Evolutionary conservation across 2,888 invertebrate genomes (phyloP).

Genomic region (Ophioninae sp.): DNA sequence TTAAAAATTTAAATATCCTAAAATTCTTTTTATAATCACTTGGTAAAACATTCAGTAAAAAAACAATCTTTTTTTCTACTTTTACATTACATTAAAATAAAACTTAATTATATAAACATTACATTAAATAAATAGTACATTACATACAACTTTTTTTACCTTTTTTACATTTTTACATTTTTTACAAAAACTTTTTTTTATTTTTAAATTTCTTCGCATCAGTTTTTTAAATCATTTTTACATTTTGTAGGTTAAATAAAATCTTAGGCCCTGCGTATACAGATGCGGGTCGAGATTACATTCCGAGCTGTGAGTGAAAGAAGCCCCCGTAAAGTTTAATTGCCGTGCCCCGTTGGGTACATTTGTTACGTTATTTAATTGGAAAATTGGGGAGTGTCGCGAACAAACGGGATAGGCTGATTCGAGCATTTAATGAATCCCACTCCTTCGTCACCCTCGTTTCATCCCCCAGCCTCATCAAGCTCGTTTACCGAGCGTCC

Average conservation of each 20-base stretch:
- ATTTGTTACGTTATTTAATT: conserved; percentile 77
- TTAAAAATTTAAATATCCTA: no score
- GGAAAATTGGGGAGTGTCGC: conserved; percentile 71
- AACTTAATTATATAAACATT: no score
- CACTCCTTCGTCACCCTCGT: conserved; percentile 36
- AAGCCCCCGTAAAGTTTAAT: conserved; percentile 63
- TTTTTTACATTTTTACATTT: no score
- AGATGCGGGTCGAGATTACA: conserved; percentile 22
- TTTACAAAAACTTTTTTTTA: no score
- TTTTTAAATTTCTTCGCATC: no score
- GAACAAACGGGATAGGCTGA: conserved; percentile 72
- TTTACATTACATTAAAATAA: no score
- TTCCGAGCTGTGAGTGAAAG: conserved; percentile 38
- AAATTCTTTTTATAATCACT: no score
- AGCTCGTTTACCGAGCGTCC: conserved; percentile 60
- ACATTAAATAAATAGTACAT: no score
- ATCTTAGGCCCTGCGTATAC: not conserved
- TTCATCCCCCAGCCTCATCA: not conserved
- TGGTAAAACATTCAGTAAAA: no score
- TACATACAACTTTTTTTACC: no score
- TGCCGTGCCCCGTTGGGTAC: conserved; percentile 61
- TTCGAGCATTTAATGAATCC: conserved; percentile 77
- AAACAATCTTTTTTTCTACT: no score
- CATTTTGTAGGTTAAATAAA: not conserved
- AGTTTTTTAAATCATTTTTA: no score